A percentile compares a stretch with the other conserved stretches of the same genome.
These are phyloP conservation scores for Urocolius indicus DNA, from an alignment of 2,113 vertebrate species.

Conservation along the genomic window DNA sequence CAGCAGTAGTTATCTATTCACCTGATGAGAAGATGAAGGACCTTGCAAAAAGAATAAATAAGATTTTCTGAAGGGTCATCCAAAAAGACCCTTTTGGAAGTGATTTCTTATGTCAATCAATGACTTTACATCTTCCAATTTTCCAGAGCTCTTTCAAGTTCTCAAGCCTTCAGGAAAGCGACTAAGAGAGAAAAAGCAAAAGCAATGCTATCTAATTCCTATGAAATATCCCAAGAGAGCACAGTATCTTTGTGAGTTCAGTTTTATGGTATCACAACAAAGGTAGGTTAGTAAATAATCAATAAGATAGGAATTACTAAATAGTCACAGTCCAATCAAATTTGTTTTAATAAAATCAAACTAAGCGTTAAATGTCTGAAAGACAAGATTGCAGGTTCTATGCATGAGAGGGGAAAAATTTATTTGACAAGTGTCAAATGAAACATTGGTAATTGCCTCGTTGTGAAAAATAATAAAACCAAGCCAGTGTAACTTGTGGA, in stretches of 20 bases:
- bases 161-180: background rate
- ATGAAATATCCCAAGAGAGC: background rate
- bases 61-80: background rate
- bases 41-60: background rate
- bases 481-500: background rate
- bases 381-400: background rate
- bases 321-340: background rate
- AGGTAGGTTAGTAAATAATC: background rate
- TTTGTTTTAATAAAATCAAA: background rate
- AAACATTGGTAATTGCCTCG: background rate
- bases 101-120: background rate
- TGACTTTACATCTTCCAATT: background rate
- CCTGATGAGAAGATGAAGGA: background rate
- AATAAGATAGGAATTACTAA: background rate
- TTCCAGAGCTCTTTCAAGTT: background rate
- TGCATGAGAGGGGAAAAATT: background rate
- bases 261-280: background rate
- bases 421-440: background rate
- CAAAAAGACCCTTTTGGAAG: background rate
- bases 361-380: background rate
- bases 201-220: background rate
- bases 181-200: background rate
- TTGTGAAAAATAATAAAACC: background rate
- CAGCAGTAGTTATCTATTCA: background rate
- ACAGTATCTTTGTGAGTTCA: background rate